Percentiles rank a stretch among this genome's conserved stretches.
phyloP scores from a whole-genome alignment of 1,140 invertebrate genomes.

The Euura saliciscinereae region DNA sequence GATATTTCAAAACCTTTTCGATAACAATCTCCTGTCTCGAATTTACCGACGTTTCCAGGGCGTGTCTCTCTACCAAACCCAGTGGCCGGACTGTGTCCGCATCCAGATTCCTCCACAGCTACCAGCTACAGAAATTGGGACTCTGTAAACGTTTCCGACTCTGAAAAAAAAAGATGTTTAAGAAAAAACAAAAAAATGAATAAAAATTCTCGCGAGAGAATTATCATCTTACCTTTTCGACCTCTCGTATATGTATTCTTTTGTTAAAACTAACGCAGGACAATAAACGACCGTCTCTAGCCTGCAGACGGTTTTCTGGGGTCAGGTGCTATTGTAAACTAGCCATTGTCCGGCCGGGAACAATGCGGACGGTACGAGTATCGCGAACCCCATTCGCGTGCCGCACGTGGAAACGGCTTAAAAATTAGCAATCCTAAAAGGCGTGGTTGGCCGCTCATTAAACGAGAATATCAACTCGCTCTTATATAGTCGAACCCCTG shows the following conservation, averaged over 20 bases:
- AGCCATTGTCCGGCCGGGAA: conserved; percentile 13
- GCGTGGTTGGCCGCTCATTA: not conserved
- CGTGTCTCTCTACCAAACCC: conserved; percentile 12
- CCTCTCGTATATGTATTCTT: conserved; percentile 6
- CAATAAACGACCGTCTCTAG: not conserved
- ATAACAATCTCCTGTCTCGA: conserved; percentile 23
- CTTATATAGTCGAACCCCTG: too few relatives aligned
- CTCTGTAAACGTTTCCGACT: not conserved
- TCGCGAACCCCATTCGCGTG: conserved; percentile 21
- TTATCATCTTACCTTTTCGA: not conserved
- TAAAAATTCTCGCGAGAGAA: not conserved
- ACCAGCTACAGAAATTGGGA: too few relatives aligned
- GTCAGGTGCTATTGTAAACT: conserved; percentile 28
- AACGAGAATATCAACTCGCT: not conserved
- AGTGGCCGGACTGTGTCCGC: not conserved
- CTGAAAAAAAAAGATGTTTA: not conserved
- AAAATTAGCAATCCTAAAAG: not conserved
- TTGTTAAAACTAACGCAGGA: conserved; percentile 10
- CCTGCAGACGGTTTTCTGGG: not conserved
- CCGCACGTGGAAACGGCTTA: not conserved
- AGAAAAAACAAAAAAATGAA: conserved; percentile 21
- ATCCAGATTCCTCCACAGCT: too few relatives aligned
- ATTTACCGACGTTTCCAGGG: conserved; percentile 11
- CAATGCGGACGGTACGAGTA: conserved; percentile 10
- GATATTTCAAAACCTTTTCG: conserved; percentile 27